Conservation (phyloP, 1,140 invertebrate genomes). For the Drosophila lowei region DNA sequence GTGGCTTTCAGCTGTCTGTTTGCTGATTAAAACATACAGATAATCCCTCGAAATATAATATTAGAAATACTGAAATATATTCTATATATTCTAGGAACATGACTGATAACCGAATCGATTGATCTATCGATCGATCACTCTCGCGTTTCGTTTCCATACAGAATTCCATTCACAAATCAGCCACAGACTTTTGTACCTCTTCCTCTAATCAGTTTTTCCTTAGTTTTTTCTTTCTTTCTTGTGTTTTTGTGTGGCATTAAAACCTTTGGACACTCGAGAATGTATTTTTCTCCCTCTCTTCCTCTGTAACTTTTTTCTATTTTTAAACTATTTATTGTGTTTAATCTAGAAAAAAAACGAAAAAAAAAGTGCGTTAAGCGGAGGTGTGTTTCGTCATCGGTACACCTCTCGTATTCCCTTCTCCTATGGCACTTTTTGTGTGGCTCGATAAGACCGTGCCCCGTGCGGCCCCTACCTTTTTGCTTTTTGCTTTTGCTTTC, state of each 20-base stretch:
- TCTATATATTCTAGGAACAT: no score
- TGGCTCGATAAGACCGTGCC: constrained; percentile 59
- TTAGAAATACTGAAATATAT: constrained; percentile 24
- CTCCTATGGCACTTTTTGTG: not conserved
- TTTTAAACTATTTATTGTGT: constrained; percentile 34
- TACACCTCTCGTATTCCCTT: constrained; percentile 15
- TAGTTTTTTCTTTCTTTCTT: constrained; percentile 1
- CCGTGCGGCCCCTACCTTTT: constrained; percentile 15
- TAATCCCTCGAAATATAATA: constrained; percentile 29
- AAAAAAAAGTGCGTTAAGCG: no score
- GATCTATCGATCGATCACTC: constrained; percentile 35
- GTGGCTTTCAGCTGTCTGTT: constrained; percentile 13
- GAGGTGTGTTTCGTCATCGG: constrained; percentile 64
- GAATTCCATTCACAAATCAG: constrained; percentile 78
- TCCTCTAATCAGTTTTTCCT: constrained; percentile 15
- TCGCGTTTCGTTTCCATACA: constrained; percentile 17
- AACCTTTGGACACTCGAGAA: constrained; percentile 47
- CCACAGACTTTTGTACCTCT: constrained; percentile 37
- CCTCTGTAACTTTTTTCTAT: constrained; percentile 12
- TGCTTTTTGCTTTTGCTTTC: constrained; percentile 68
- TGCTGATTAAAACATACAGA: constrained; percentile 44
- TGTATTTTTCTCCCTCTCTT: constrained; percentile 26
- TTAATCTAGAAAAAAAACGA: constrained; percentile 32
- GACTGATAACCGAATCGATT: constrained; percentile 38
- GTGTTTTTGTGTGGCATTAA: constrained; percentile 5